Evolutionary conservation across 2,113 vertebrate genomes (phyloP), one percentile per base, ranked within the genome.

Genomic region (Ophiodon elongatus): DNA sequence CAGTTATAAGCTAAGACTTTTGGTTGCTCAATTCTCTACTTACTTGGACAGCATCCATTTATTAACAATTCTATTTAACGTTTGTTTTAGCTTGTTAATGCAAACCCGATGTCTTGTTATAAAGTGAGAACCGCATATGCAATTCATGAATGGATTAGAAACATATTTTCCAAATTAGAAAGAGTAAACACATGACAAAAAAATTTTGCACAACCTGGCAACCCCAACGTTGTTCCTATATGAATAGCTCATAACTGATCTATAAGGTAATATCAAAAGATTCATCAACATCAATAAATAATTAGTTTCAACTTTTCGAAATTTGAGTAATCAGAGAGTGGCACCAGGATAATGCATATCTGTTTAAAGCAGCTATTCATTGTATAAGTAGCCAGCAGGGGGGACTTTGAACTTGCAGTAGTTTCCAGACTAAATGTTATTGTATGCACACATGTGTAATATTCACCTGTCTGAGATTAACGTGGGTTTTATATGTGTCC

Each of bases 361-460:
- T 17, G 25, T 62, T 21, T 37, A 25, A 29, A 65, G 62, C 19
- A 62, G 14, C 57, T 35, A 17, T 35, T 21, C 25, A 43, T 43
- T 11, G 1, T 27, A 11, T 31, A 31, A 57, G 8, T 13, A 47
- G 8, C 37, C 10, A 50, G 17, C 23, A 39, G 31, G 50, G 15
- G 35, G 39, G 25, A 21, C 41, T 68, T 43, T 8, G 43, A 15
- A 37, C 5, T 47, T 25, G 52, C 75, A 45, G 11, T 6, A 41
- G 4, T 52, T 63, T 75, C 19, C 56, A 25, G 64, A 70, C 10
- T 57, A 76, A 65, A 76, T 63, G 73, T 71, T 76, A 57, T 74
- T 76, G 8, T 65, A 57, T 76, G 66, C 66, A 71, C 63, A 65
- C 41, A 21, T 31, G 31, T 72, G 52, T 67, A 31, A 13, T 41